Percentiles rank a stretch among this genome's conserved stretches.
phyloP scores from a whole-genome alignment of 2,113 vertebrate species.

The Xenopus laevis region DNA sequence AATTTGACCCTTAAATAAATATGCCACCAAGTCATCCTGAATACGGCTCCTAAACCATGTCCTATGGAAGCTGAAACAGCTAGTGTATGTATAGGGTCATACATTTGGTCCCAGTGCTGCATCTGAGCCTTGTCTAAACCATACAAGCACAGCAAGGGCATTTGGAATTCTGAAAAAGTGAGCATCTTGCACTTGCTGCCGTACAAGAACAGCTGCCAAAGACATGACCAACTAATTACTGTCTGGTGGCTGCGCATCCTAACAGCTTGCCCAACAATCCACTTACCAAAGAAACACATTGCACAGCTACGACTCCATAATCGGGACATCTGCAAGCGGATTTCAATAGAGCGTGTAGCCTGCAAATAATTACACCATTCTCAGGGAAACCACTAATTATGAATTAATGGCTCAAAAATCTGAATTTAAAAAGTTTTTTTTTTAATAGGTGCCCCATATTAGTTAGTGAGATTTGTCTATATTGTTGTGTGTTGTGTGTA shows the following conservation, averaged over 20 bases:
- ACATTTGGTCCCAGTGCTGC: conserved; percentile 14
- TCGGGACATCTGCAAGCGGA: conserved; percentile 4
- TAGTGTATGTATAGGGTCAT: not conserved
- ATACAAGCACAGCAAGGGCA: not conserved
- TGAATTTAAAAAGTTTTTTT: no score
- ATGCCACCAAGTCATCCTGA: no score
- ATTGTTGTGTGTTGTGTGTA: no score
- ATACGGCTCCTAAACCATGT: no score
- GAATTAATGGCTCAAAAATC: not conserved
- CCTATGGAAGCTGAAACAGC: no score
- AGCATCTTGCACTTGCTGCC: conserved; percentile 2
- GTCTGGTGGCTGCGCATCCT: conserved; percentile 3
- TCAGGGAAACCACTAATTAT: not conserved
- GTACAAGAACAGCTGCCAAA: conserved; percentile 32
- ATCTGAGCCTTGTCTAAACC: conserved; percentile 28
- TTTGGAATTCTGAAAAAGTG: conserved; percentile 13
- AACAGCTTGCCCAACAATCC: conserved; percentile 25
- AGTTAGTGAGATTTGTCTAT: no score
- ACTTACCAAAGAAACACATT: conserved; percentile 14
- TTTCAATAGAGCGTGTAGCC: not conserved
- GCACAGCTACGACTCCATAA: not conserved
- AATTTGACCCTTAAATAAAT: no score
- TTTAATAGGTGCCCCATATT: no score
- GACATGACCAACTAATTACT: conserved; percentile 32
- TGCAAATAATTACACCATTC: not conserved